Evolutionary conservation across 2,797 vertebrate species (phyloP), one percentile per base, ranked within the genome.

Genomic region (Sarcoramphus papa): DNA sequence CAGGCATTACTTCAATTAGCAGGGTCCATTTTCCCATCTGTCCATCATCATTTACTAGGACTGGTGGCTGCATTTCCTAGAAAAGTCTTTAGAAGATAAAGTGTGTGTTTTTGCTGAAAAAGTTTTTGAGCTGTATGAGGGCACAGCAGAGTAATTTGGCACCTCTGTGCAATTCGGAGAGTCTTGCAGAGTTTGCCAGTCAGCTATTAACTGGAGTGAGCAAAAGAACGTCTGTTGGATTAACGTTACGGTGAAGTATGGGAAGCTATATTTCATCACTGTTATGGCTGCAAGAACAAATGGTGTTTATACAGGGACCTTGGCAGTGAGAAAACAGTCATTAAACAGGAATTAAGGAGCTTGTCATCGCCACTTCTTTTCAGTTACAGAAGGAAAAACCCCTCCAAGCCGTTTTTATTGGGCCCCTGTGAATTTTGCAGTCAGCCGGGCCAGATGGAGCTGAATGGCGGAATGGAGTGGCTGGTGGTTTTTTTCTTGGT

Each of bases 241-340:
- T 98, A 99, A 99, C 98, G 98, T 99, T 98, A 97, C 74, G 76
- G 97, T 96, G 97, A 96, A 98, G 97, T 95, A 97, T 97, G 97
- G 97, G 98, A 98, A 98, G 98, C 98, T 97, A 93, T 98, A 98
- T 97, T 98, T 99, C 98, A 98, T 97, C 97, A 86, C 96, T 97
- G 96, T 97, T 97, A 98, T 98, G 98, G 97, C 97, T 98, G 95
- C 96, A 97, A 97, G 97, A 98, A 98, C 98, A 98, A 98, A 98
- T 98, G 96, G 98, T 98, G 98, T 98, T 98, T 98, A 98, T 98
- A 98, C 97, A 98, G 98, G 97, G 98, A 97, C 98, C 98, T 98
- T 98, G 98, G 98, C 98, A 98, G 98, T 98, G 98, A 98, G 98
- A 98, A 98, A 98, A 98, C 98, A 98, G 98, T 98, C 98, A 98